A percentile compares a stretch with the other conserved stretches of the same genome.
These are phyloP conservation scores for Drosophila paulistorum DNA, from an alignment of 1,140 invertebrate genomes.

Conservation along the genomic window DNA sequence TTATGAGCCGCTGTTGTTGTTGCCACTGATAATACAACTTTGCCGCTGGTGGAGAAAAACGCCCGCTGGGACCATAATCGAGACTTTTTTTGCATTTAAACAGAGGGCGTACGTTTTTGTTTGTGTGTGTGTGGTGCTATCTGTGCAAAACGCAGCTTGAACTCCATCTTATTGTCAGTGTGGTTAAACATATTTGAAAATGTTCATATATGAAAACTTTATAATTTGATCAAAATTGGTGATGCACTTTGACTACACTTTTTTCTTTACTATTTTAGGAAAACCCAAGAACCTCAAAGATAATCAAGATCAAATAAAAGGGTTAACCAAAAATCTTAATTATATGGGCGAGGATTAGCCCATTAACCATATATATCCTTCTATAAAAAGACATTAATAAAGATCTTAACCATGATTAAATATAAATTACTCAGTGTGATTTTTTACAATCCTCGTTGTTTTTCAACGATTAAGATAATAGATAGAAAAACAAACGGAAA, in stretches of 20 bases:
- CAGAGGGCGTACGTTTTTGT: conserved; percentile 29
- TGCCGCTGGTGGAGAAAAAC: conserved; percentile 53
- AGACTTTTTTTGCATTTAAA: conserved; percentile 65
- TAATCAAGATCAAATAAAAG: no score
- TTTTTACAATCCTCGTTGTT: no score
- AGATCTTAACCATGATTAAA: no score
- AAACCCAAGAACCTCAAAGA: not conserved
- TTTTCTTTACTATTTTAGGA: not conserved
- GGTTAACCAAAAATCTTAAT: no score
- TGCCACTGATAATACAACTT: conserved; percentile 76
- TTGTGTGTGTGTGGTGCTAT: conserved; percentile 5
- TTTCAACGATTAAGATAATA: no score
- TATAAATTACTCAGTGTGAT: no score
- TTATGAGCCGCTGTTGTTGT: conserved; percentile 68
- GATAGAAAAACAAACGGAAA: no score
- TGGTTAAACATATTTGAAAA: conserved; percentile 11
- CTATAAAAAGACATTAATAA: no score
- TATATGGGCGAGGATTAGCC: no score
- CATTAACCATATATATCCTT: no score
- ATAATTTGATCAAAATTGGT: not conserved
- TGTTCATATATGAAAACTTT: not conserved
- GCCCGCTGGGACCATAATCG: conserved; percentile 77
- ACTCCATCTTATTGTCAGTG: conserved; percentile 13
- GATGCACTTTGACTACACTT: not conserved
- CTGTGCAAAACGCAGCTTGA: conserved; percentile 44